Percentiles rank a stretch among this genome's conserved stretches.
phyloP scores from a whole-genome alignment of 2,888 invertebrate genomes.

The Drosophila fulvimacula region DNA sequence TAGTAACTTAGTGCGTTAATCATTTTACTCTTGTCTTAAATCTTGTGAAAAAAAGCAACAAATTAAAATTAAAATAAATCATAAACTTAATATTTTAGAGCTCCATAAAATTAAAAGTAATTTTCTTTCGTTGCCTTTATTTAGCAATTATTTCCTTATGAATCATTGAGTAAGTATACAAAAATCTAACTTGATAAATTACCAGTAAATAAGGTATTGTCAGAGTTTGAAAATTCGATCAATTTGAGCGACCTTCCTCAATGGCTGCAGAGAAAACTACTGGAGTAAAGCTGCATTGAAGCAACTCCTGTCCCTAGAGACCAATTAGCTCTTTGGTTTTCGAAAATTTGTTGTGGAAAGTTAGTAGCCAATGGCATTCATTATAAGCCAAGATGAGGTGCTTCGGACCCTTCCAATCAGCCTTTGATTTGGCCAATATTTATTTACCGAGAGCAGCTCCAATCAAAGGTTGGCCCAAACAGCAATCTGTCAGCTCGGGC shows the following conservation, averaged over 20 bases:
- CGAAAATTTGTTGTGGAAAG: neutral
- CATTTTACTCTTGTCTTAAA: slow-evolving; percentile 5
- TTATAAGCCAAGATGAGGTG: slow-evolving; percentile 31
- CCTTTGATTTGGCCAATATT: slow-evolving; percentile 68
- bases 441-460: slow-evolving; percentile 66
- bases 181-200: neutral
- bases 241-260: neutral
- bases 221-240: neutral
- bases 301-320: neutral
- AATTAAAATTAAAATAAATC: slow-evolving; percentile 20
- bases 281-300: neutral
- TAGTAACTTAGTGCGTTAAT: slow-evolving; percentile 7
- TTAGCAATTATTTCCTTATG: neutral
- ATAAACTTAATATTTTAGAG: neutral
- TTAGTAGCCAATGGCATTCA: slow-evolving; percentile 28
- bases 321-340: slow-evolving; percentile 5
- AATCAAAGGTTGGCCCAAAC: slow-evolving; percentile 50
- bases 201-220: neutral
- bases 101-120: neutral
- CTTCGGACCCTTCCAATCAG: slow-evolving; percentile 54
- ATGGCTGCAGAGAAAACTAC: neutral
- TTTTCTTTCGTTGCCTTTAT: neutral
- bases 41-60: neutral
- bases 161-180: neutral
- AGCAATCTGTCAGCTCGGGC: slow-evolving; percentile 10